Percentiles rank a stretch among this genome's conserved stretches.
Conservation (phyloP, 2,888 invertebrate species). For the Galerucella calmariensis region DNA sequence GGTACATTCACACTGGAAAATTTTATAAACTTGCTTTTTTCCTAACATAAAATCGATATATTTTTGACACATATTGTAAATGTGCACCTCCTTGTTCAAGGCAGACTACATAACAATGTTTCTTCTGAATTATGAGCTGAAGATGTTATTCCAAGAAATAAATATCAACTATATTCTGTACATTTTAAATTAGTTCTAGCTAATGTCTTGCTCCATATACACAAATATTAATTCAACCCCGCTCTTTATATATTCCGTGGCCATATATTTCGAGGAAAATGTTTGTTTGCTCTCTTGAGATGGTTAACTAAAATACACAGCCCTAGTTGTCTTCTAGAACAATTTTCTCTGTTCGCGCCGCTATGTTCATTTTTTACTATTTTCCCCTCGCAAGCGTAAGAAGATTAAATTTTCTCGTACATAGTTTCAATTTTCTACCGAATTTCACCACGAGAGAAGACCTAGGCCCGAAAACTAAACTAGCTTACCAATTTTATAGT, state of each 20-base stretch:
- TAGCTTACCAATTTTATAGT: constrained; percentile 1
- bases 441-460: constrained; percentile 8
- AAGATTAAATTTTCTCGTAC: constrained; percentile 16
- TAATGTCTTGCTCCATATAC: background rate
- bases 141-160: too few relatives aligned
- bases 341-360: constrained; percentile 3
- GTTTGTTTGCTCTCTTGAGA: constrained; percentile 9
- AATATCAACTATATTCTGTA: background rate
- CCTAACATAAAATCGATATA: too few relatives aligned
- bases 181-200: background rate
- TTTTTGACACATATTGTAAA: too few relatives aligned
- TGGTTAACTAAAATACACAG: constrained; percentile 13
- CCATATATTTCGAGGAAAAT: constrained; percentile 3
- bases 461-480: constrained; percentile 18
- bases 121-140: too few relatives aligned
- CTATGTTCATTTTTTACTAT: constrained; percentile 15
- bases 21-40: too few relatives aligned
- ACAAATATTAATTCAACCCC: background rate
- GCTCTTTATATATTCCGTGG: constrained; percentile 4
- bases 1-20: too few relatives aligned
- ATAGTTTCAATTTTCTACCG: constrained; percentile 4
- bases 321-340: constrained; percentile 8
- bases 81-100: too few relatives aligned
- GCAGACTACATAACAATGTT: too few relatives aligned
- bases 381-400: constrained; percentile 4